Evolutionary conservation across 2,888 invertebrate genomes (phyloP).

Genomic region (Desoria tigrina): DNA sequence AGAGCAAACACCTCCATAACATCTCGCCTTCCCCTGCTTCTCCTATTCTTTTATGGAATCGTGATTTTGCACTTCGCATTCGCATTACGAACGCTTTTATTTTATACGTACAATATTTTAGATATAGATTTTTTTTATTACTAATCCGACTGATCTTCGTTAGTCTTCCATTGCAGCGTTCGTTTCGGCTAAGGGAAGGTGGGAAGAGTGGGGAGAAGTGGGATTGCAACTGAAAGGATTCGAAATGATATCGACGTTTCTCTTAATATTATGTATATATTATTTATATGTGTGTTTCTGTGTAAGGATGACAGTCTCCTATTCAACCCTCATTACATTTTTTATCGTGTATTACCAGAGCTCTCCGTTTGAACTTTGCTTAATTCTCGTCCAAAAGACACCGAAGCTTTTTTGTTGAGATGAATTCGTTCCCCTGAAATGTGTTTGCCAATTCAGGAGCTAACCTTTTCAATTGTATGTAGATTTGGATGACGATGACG

Average conservation of each 20-base stretch:
- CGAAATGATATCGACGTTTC: not conserved
- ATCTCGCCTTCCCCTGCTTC: not conserved
- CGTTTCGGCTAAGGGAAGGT: no score
- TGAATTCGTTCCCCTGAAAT: constrained; percentile 5
- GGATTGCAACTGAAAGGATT: not conserved
- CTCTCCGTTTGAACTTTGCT: no score
- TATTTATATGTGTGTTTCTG: no score
- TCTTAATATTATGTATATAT: no score
- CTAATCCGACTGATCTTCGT: not conserved
- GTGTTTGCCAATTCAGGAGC: constrained; percentile 5
- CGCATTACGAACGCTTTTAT: constrained; percentile 7
- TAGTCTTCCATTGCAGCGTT: no score
- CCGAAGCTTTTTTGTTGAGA: not conserved
- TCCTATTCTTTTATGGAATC: constrained; percentile 36
- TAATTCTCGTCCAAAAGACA: no score
- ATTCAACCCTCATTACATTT: no score
- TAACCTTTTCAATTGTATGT: constrained; percentile 2
- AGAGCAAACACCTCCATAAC: constrained; percentile 7
- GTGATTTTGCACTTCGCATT: constrained; percentile 48
- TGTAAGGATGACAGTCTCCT: no score
- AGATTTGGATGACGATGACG: not conserved
- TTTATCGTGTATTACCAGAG: no score
- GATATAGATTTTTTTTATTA: not conserved
- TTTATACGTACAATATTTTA: constrained; percentile 1
- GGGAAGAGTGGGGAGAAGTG: no score